Evolutionary conservation across 2,888 invertebrate genomes (phyloP), one percentile per base, ranked within the genome.

Genomic region (Brachyptera putata): DNA sequence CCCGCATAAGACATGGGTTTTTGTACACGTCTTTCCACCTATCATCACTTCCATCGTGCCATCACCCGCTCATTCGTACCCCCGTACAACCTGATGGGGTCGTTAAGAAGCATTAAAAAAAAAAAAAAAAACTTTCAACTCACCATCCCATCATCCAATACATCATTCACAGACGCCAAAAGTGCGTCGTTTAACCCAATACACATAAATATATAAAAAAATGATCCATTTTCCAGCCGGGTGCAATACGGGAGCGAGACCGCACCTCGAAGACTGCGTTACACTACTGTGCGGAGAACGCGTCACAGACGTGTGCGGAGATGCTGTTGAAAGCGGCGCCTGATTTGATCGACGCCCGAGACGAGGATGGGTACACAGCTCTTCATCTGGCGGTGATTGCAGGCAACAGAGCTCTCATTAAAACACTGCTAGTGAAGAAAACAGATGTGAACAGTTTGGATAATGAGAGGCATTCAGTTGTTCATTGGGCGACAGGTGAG

Each of bases 401-500:
- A 66, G 95, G 95, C 56, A 92, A 93, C 74, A 85, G 88, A 69
- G 87, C 89, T 16, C 80, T 93, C 67, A 89, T 95, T 64, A 89
- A 90, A 68, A 87, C 91, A 62, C 80, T 98, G 60, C 78, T 96
- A 57, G 88, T 91, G 41, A 88, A 89, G 67, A 91, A 91, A 39
- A 95, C 95, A 7, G 89, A 95, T 71, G 86, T 96, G 65, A 88
- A 90, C 74, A 89, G 91, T 48, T 83, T 90, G 66, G 98, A 99
- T 75, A 86, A 90, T 69, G 97, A 98, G 73, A 89, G 91, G 62
- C 98, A 98, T 74, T 93, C 95, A 1, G 90, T 93, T 48, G 89
- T 97, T 9, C 98, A 99, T 75, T 99, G 98, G 98, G 96, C 98
- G 16, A 95, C 96, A 66, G 97, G 96, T 95, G 74, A 77, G 77